Conservation (phyloP, 1,140 invertebrate genomes). For the Bombus superbus region DNA sequence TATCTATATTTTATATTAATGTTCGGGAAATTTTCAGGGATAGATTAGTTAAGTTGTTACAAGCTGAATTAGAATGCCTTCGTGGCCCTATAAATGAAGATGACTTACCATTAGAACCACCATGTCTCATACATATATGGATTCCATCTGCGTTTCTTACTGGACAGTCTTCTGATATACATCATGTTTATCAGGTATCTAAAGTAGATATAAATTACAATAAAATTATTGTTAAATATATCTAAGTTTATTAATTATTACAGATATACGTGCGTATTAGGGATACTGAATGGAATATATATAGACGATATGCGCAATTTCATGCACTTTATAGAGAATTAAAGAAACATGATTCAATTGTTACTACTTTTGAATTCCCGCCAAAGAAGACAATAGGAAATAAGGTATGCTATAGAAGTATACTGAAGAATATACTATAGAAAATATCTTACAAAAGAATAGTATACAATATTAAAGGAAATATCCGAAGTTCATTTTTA, state of each 20-base stretch:
- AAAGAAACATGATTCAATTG: constrained; percentile 91
- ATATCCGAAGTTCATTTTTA: not conserved
- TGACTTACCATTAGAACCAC: constrained; percentile 77
- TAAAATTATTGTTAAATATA: not conserved
- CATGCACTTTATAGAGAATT: constrained; percentile 91
- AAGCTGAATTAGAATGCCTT: constrained; percentile 87
- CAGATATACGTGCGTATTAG: constrained; percentile 92
- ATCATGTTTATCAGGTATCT: constrained; percentile 95
- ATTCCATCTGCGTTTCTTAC: constrained; percentile 95
- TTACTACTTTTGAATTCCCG: constrained; percentile 94
- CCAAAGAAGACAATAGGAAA: constrained; percentile 96
- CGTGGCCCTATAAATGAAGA: constrained; percentile 86
- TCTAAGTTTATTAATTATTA: constrained; percentile 14
- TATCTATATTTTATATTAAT: constrained; percentile 2
- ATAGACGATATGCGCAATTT: constrained; percentile 95
- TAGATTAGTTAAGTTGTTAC: constrained; percentile 85
- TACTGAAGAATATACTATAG: too few relatives aligned
- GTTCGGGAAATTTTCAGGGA: constrained; percentile 83
- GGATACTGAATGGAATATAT: constrained; percentile 97
- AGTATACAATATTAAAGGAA: not conserved
- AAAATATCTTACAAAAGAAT: not conserved
- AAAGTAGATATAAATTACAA: not conserved
- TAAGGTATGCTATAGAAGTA: constrained; percentile 84
- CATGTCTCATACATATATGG: constrained; percentile 92
- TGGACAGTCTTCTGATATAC: constrained; percentile 88